Conservation (phyloP, 1,140 invertebrate genomes). For the Trinorchestia longiramus region DNA sequence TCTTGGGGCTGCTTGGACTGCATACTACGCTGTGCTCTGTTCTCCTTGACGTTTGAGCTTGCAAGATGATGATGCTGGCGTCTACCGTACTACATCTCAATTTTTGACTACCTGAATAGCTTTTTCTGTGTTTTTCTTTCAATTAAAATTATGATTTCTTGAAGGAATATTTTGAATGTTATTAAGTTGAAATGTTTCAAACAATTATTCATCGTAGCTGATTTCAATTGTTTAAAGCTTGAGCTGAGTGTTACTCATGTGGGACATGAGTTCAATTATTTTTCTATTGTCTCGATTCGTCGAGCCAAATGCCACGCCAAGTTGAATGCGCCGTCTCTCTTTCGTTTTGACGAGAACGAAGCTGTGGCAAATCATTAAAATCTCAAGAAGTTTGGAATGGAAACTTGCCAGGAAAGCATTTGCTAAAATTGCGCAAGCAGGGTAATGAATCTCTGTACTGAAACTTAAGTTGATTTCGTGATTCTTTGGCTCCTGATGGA, state of each 20-base stretch:
- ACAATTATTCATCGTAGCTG: background rate
- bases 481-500: too few species aligned
- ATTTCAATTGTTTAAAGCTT: background rate
- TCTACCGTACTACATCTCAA: background rate
- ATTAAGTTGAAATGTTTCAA: background rate
- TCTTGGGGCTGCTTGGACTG: background rate
- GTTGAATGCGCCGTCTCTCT: too few species aligned
- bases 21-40: background rate
- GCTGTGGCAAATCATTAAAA: background rate
- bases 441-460: too few species aligned
- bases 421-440: too few species aligned
- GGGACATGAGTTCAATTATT: background rate
- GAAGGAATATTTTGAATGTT: background rate
- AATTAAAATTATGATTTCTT: background rate
- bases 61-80: background rate
- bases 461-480: too few species aligned
- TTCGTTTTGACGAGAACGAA: background rate
- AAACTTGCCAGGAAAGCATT: background rate
- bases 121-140: background rate
- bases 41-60: background rate
- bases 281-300: background rate
- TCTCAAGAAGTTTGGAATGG: background rate
- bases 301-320: too few species aligned
- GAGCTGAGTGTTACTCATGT: background rate
- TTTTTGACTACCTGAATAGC: background rate